phyloP scores from a whole-genome alignment of 1,140 invertebrate species.

The Oppia nitens region DNA sequence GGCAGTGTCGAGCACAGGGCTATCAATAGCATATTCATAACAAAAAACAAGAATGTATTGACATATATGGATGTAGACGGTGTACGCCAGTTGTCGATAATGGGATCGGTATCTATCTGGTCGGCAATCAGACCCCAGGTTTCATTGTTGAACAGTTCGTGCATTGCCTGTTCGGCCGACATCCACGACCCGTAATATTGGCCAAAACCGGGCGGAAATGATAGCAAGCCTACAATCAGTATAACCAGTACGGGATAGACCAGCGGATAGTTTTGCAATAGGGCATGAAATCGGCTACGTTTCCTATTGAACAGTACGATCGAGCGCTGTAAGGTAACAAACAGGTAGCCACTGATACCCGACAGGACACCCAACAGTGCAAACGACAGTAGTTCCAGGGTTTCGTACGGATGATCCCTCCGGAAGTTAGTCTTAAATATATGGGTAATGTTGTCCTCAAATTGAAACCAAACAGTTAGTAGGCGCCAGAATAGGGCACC shows the following conservation, averaged over 20 bases:
- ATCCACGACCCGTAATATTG: conserved; percentile 18
- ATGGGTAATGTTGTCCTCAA: conserved; percentile 86
- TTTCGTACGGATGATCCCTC: conserved; percentile 93
- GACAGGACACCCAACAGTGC: conserved; percentile 74
- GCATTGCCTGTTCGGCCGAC: conserved; percentile 1
- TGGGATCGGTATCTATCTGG: conserved; percentile 59
- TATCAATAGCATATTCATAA: conserved; percentile 49
- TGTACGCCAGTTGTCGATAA: conserved; percentile 76
- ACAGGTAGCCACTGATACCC: conserved; percentile 72
- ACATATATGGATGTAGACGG: conserved; percentile 63
- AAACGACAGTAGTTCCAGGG: conserved; percentile 89
- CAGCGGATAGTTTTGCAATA: conserved; percentile 68
- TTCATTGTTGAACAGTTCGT: conserved; percentile 76
- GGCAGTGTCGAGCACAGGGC: conserved; percentile 73
- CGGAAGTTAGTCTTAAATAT: conserved; percentile 86
- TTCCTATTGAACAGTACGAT: conserved; percentile 90
- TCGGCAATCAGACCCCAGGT: conserved; percentile 67
- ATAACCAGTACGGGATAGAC: conserved; percentile 19
- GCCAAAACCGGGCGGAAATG: conserved; percentile 18
- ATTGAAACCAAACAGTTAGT: conserved; percentile 82
- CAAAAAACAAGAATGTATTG: conserved; percentile 61
- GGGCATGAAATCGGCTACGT: conserved; percentile 75
- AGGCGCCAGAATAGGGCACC: conserved; percentile 86
- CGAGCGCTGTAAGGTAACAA: conserved; percentile 77
- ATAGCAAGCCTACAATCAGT: conserved; percentile 10